Evolutionary conservation across 2,888 invertebrate species (phyloP), one percentile per base, ranked within the genome.

Genomic region (Morpho achilles): DNA sequence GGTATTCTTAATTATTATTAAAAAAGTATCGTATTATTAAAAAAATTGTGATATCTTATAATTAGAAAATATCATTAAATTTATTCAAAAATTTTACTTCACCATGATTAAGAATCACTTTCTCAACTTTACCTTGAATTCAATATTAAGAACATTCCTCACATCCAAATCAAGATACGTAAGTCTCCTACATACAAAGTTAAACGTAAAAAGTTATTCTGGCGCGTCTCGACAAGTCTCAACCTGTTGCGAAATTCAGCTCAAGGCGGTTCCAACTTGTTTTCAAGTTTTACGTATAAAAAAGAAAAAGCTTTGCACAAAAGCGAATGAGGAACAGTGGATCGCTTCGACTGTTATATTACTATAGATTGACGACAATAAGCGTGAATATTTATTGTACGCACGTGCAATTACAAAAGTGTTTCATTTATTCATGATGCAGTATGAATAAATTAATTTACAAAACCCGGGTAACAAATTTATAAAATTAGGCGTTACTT

Each of bases 241-340:
- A 82, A 86, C 87, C 82, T 87, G 87, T 81, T 69, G 53, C 68
- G 62, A 70, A 72, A 67, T 64, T 61, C 60, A 65, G 62, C 68
- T 67, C 64, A 56, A 59, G 58, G 77, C 84, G 77, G 69, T 82
- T 81, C 69, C 60, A 71, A 81, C 84, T 68, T 68, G 85, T 61
- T 57, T 58, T 47, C 44, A 57, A 57, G 23, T 52, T 60, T 54
- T 56, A 59, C 50, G 59, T 60, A 69, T 65, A 67, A 64, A 67
- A 70, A 60, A 64, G 54, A 66, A 64, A 63, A 67, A 66, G 49
- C 56, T 64, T 66, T 67, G 63, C 66, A 61, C 65, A 61, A 66
- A 50, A 58, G 61, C 58, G 61, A 60, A 57, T 42, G 55, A 61
- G 39, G 22, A 43, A 44, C 44, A 44, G 8, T 8, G 57, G 46